Evolutionary conservation across 1,140 invertebrate species (phyloP), one percentile per base, ranked within the genome.

Genomic region (Lepidostoma basale): DNA sequence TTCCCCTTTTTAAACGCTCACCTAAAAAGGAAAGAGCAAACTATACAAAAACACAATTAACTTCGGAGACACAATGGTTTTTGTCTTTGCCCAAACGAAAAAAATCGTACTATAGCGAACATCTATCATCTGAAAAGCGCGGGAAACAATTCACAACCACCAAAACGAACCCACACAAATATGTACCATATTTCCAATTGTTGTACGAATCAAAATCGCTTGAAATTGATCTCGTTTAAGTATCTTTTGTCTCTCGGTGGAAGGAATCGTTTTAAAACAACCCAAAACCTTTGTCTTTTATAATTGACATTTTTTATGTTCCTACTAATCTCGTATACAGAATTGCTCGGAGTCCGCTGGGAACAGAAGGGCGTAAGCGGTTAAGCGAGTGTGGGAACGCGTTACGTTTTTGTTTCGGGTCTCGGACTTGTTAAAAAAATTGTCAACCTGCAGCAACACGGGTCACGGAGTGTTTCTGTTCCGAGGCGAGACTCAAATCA

Each of bases 291-390:
- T 72, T 72, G 70, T 72, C 70, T 72, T 72, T 72, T 72, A 72
- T 72, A 72, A 72, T 72, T 72, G 70, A 72, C 70, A 72, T 72
- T 72, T 72, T 72, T 72, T 72, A 66, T 68, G 66, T 68, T 72
- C 54, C 70, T 71, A 71, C 69, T 71, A 71, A 71, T 71, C 69
- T 71, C 30, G 69, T 71, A 71, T 71, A 71, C 65, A 67, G 64
- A 63, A 71, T 71, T 47, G 52, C 60, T 36, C 33, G 49, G 62
- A 67, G 33, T 14, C 14, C 25, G 59, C 40, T 23, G 40, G 44
- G n/a, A 18, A 12, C 42, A 33, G 16, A 49, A 49, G 16, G 33
- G 20, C 28, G 18, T 10, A 65, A 52, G 20, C 3, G 45, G 18
- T 1, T n/a, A 20, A 18, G 22, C 18, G n/a, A 20, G 33, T 10